A percentile compares a stretch with the other conserved stretches of the same genome.
Evolutionary conservation across 2,888 invertebrate species (phyloP).

Genomic region (Philhelius pedissequus): DNA sequence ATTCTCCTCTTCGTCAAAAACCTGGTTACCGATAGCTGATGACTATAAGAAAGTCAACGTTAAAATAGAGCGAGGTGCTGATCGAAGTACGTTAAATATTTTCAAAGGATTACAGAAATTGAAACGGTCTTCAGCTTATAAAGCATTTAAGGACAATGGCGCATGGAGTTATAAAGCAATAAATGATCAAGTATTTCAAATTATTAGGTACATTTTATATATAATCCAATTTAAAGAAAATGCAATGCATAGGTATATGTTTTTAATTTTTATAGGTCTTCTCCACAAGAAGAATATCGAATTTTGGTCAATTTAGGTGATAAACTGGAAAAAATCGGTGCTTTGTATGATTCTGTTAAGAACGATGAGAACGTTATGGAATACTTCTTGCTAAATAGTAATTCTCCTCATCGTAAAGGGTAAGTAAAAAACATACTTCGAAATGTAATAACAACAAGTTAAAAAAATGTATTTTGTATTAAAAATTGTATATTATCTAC

Average conservation of each 20-base stretch:
- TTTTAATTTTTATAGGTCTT: conserved; percentile 68
- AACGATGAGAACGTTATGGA: conserved; percentile 70
- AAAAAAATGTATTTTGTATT: no score
- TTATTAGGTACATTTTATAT: conserved; percentile 71
- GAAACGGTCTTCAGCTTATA: conserved; percentile 78
- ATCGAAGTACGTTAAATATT: conserved; percentile 81
- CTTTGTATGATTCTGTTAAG: conserved; percentile 61
- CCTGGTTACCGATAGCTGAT: conserved; percentile 85
- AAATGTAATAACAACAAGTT: no score
- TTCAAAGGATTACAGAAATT: conserved; percentile 81
- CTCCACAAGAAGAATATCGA: conserved; percentile 73
- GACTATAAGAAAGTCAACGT: conserved; percentile 83
- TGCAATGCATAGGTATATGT: not conserved
- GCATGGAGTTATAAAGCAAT: conserved; percentile 74
- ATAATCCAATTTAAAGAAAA: not conserved
- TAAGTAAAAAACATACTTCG: no score
- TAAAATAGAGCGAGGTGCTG: conserved; percentile 79
- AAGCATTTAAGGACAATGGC: conserved; percentile 71
- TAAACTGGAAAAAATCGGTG: conserved; percentile 70
- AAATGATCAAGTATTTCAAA: conserved; percentile 74
- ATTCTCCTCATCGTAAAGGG: conserved; percentile 73
- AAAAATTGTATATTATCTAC: no score
- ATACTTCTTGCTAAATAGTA: conserved; percentile 72
- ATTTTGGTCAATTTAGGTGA: conserved; percentile 75
- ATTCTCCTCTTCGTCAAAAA: conserved; percentile 81